phyloP scores from a whole-genome alignment of 2,113 vertebrate species.

The Pluvialis apricaria region DNA sequence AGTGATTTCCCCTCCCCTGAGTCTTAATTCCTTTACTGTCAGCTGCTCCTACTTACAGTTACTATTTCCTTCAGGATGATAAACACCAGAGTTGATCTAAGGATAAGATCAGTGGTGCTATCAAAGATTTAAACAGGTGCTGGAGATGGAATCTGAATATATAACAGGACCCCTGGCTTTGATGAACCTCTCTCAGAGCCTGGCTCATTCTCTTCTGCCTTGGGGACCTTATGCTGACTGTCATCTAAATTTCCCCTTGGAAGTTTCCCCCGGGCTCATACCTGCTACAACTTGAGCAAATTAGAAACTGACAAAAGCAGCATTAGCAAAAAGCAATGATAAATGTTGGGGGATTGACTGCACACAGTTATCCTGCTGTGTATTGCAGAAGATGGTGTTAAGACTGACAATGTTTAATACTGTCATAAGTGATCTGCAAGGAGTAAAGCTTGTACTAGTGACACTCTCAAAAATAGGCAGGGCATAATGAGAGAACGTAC shows the following conservation, averaged over 20 bases:
- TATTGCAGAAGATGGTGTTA: not conserved
- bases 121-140: conserved; percentile 6
- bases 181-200: not conserved
- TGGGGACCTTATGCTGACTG: not conserved
- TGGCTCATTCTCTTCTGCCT: not conserved
- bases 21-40: not conserved
- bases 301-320: not conserved
- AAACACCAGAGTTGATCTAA: not conserved
- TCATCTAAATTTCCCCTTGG: not conserved
- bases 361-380: not conserved
- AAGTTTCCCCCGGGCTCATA: not conserved
- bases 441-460: not conserved
- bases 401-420: not conserved
- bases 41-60: not conserved
- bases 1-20: not conserved
- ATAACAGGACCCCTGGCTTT: not conserved
- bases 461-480: not conserved
- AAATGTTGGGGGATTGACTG: not conserved
- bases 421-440: not conserved
- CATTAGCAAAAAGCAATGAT: not conserved
- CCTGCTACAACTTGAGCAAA: not conserved
- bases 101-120: not conserved
- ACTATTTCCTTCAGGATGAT: not conserved
- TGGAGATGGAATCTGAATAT: not conserved
- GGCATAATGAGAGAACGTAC: not conserved